Conservation (phyloP, 2,888 invertebrate genomes). For the Julus scandinavius region DNA sequence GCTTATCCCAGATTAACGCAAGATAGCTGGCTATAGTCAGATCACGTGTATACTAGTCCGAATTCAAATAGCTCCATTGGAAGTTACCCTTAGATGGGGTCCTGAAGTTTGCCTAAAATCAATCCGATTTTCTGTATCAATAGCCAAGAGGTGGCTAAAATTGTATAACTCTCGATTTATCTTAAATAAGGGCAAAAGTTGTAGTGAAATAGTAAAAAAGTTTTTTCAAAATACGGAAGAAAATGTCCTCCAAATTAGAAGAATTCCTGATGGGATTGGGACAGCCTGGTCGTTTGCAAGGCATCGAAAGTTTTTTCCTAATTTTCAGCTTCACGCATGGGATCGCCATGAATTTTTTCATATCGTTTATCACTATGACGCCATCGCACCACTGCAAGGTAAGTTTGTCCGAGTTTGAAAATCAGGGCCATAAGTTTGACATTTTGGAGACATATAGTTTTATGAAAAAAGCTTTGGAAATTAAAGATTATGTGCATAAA, state of each 20-base stretch:
- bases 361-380: conserved; percentile 49
- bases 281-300: conserved; percentile 46
- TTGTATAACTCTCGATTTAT: neutral
- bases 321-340: conserved; percentile 47
- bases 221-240: too few species aligned
- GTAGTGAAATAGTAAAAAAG: too few species aligned
- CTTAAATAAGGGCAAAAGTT: neutral
- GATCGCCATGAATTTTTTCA: conserved; percentile 43
- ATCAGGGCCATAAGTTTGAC: too few species aligned
- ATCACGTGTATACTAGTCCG: conserved; percentile 13
- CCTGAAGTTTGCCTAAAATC: neutral
- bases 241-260: conserved; percentile 48
- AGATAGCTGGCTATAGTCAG: neutral
- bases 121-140: neutral
- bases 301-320: neutral
- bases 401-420: conserved; percentile 8
- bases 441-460: too few species aligned
- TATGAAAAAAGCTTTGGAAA: too few species aligned
- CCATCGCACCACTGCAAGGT: conserved; percentile 55
- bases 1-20: neutral
- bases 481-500: too few species aligned
- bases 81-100: neutral
- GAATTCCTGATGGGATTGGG: conserved; percentile 37
- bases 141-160: neutral
- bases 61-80: neutral